Conservation (phyloP, 2,888 invertebrate species). For the Andrena hattorfiana region DNA sequence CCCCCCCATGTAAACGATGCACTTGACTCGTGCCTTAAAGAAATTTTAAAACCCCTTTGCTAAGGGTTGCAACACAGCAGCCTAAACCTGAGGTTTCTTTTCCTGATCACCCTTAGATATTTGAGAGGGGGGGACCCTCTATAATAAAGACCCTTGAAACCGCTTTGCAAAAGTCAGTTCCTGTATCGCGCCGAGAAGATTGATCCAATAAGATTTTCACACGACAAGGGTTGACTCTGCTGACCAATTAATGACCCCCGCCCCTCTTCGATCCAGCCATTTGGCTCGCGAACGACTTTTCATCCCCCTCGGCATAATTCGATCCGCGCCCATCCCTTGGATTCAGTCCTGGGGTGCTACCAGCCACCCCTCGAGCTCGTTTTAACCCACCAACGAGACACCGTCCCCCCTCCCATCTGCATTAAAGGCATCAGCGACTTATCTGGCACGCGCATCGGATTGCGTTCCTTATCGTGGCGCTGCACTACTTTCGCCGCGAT, state of each 20-base stretch:
- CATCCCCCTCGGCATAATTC: slow-evolving; percentile 81
- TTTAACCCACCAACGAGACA: slow-evolving; percentile 76
- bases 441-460: slow-evolving; percentile 86
- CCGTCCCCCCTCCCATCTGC: slow-evolving; percentile 71
- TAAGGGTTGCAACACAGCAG: not conserved
- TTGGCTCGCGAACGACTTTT: slow-evolving; percentile 84
- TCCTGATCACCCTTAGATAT: not conserved
- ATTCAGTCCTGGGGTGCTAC: slow-evolving; percentile 79
- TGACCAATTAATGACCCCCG: slow-evolving; percentile 78
- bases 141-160: too few species aligned
- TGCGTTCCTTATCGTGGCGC: slow-evolving; percentile 84
- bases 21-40: slow-evolving; percentile 48
- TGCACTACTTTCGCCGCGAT: slow-evolving; percentile 83
- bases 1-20: slow-evolving; percentile 51
- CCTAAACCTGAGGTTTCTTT: slow-evolving; percentile 2
- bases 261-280: slow-evolving; percentile 82
- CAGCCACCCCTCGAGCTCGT: slow-evolving; percentile 74
- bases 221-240: slow-evolving; percentile 47
- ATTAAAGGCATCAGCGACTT: slow-evolving; percentile 83
- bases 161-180: too few species aligned
- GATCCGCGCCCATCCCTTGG: slow-evolving; percentile 73
- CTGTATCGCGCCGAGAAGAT: slow-evolving; percentile 1
- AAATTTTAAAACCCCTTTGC: not conserved
- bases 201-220: slow-evolving; percentile 56
- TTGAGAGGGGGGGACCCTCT: too few species aligned